Evolutionary conservation across 2,888 invertebrate species (phyloP).

Genomic region (Mimachlamys varia): DNA sequence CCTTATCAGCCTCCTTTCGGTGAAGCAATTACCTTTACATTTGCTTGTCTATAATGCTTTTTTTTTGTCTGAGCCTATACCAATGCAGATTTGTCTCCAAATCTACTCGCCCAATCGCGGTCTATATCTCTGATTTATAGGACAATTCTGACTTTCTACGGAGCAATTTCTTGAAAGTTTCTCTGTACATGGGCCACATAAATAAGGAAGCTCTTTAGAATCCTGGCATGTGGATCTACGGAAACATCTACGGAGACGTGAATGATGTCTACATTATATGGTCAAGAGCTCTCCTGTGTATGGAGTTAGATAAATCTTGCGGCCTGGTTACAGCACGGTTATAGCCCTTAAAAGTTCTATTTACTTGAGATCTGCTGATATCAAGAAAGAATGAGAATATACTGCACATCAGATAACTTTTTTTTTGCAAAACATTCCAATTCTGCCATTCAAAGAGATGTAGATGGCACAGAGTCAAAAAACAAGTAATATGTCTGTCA

Average conservation of each 20-base stretch:
- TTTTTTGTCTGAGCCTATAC: neutral
- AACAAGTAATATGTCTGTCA: neutral
- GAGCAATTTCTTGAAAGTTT: constrained; percentile 34
- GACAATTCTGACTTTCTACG: neutral
- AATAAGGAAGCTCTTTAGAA: constrained; percentile 36
- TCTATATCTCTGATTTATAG: constrained; percentile 3
- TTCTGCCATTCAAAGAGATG: neutral
- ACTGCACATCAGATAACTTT: neutral
- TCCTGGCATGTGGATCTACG: constrained; percentile 21
- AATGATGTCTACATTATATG: constrained; percentile 36
- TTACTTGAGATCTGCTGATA: neutral
- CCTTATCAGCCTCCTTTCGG: neutral
- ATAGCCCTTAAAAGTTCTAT: constrained; percentile 19
- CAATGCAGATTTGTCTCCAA: constrained; percentile 2
- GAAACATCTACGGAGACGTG: constrained; percentile 15
- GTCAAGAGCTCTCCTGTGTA: constrained; percentile 23
- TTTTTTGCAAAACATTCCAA: neutral
- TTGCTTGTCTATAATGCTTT: constrained; percentile 32
- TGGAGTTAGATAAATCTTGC: neutral
- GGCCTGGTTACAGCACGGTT: neutral
- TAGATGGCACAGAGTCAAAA: neutral
- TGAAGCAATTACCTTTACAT: constrained; percentile 28
- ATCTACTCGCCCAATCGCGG: neutral
- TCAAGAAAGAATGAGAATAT: neutral
- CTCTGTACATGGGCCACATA: neutral